Evolutionary conservation across 92 coral and sea anemone genomes (phyloP).

Genomic region (Phymanthus crucifer): DNA sequence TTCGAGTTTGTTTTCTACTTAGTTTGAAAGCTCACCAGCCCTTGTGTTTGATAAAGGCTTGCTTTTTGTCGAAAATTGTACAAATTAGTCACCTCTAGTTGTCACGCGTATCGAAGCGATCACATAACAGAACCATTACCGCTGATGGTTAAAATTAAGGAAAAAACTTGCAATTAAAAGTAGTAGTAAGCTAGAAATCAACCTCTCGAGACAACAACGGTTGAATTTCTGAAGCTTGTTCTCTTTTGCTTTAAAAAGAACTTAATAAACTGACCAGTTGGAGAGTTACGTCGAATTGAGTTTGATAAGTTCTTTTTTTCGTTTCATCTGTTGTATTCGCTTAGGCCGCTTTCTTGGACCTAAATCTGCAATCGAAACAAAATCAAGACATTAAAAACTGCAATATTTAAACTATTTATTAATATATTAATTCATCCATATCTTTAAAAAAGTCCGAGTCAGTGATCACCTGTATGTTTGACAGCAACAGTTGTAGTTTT

Average conservation of each 20-base stretch:
- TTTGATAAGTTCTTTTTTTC: background rate
- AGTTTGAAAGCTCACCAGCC: background rate
- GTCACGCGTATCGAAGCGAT: background rate
- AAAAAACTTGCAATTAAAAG: background rate
- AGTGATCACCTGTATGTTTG: background rate
- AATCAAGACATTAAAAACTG: background rate
- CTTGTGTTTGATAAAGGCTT: slow-evolving; percentile 8
- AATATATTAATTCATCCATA: no score
- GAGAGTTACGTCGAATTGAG: background rate
- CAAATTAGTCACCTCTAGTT: background rate
- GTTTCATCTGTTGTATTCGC: background rate
- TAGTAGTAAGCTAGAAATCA: background rate
- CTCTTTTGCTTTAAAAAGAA: background rate
- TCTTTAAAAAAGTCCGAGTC: background rate
- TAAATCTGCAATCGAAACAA: background rate
- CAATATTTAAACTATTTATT: background rate
- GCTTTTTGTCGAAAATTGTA: background rate
- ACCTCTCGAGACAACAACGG: background rate
- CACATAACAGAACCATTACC: background rate
- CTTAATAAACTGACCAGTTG: background rate
- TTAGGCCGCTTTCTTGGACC: background rate
- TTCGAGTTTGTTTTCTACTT: background rate
- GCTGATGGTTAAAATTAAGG: background rate
- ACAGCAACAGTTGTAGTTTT: slow-evolving; percentile 4
- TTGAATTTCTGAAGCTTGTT: background rate